Conservation (phyloP, 2,888 invertebrate species). For the Megalurothrips usitatus region DNA sequence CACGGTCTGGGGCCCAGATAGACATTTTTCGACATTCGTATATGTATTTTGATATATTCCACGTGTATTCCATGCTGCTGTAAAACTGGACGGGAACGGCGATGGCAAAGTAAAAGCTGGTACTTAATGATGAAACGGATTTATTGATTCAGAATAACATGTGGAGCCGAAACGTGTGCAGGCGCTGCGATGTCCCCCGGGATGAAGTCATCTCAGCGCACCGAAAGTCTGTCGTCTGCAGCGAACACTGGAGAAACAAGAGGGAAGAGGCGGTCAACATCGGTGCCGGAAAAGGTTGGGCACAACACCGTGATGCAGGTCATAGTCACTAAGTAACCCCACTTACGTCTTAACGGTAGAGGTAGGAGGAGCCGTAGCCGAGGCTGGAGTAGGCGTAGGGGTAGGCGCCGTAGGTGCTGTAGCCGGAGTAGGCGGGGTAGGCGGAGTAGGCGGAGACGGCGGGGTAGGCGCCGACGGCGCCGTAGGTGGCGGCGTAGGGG, state of each 20-base stretch:
- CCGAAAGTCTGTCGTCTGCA: not conserved
- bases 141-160: not conserved
- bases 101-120: too few species aligned
- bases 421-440: not conserved
- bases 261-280: not conserved
- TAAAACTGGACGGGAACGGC: too few species aligned
- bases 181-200: not conserved
- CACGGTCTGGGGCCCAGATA: too few species aligned
- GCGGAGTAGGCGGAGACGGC: not conserved
- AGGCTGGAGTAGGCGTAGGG: constrained; percentile 6
- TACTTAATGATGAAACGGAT: too few species aligned
- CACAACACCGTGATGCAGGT: not conserved
- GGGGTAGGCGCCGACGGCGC: not conserved
- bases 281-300: not conserved
- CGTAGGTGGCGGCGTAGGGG: not conserved
- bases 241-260: not conserved
- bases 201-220: not conserved
- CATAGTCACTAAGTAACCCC: too few species aligned
- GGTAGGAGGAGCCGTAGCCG: not conserved
- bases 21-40: too few species aligned
- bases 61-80: too few species aligned
- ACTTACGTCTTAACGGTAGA: constrained; percentile 5
- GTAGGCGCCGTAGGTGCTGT: constrained; percentile 5
- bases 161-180: not conserved
- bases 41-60: too few species aligned